Base-by-base conservation (phyloP, 2,113 vertebrate genomes). In the Campylomormyrus numenius region DNA sequence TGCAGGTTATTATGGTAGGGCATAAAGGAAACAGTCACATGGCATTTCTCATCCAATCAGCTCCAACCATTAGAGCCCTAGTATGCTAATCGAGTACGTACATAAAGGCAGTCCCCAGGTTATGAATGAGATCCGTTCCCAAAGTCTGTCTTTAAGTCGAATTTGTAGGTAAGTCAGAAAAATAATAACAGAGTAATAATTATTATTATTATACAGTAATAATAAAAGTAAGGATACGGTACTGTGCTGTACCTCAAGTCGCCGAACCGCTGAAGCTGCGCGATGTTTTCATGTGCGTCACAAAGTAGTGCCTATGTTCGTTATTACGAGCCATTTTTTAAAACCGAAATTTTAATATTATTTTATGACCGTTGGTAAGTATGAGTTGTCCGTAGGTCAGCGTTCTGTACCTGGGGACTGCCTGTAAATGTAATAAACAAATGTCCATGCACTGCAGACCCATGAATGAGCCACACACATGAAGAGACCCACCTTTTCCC, bases 401-500 rank as follows among this genome's bases (percentile, higher is more conserved):
- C 0, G 9, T 66, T 27, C 24, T 66, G 27, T 1, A 66, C 58
- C 58, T 66, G 58, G 58, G n/a, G n/a, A 66, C 58, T 10, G 58
- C 24, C 58, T 66, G 9, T 3, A 27, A 3, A 66, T 66, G n/a
- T 66, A 66, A 66, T 66, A 66, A 27, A 27, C 24, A 27, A 77
- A 39, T 77, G 70, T 15, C 42, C 39, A 84, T 1, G 13, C 39
- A 0, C 45, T 84, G 13, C 39, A 84, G 3, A 24, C 45, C 2
- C 80, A 84, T 1, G 77, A 15, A 17, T 48, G 45, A 48, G 39
- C 13, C 74, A 19, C 74, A 77, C 13, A 42, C 5, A 42, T 3
- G 6, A 48, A 62, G 74, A 48, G 85, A 94, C 95, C 93, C 94
- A 98, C 97, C 91, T 94, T 95, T 95, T 92, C 94, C 95, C 92